A percentile compares a stretch with the other conserved stretches of the same genome.
Conservation (phyloP, 2,888 invertebrate species). For the Leucoptera coffeella region DNA sequence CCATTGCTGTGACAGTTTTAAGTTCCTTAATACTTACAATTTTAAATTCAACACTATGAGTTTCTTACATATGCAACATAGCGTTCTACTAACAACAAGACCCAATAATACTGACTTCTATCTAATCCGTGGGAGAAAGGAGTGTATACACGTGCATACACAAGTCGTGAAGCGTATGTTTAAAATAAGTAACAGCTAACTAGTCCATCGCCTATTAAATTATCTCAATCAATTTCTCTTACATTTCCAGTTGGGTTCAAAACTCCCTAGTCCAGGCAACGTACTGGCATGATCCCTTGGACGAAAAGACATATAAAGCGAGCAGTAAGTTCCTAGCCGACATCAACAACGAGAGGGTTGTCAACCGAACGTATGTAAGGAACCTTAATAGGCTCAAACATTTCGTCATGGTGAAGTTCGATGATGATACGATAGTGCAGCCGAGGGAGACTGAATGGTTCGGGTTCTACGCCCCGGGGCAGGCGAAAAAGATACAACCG, state of each 20-base stretch:
- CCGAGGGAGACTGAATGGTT: slow-evolving; percentile 94
- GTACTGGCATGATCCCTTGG: slow-evolving; percentile 97
- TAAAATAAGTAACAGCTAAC: too few species aligned
- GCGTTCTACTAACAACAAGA: too few species aligned
- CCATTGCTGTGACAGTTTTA: too few species aligned
- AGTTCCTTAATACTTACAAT: too few species aligned
- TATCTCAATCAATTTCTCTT: too few species aligned
- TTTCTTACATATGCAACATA: too few species aligned
- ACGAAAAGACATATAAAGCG: slow-evolving; percentile 68
- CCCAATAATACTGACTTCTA: too few species aligned
- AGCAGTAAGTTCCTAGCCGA: slow-evolving; percentile 87
- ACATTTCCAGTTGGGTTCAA: slow-evolving; percentile 72
- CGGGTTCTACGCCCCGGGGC: slow-evolving; percentile 87
- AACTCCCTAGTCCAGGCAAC: slow-evolving; percentile 82
- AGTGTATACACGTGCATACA: too few species aligned
- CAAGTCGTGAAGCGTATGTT: too few species aligned
- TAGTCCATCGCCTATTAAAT: too few species aligned
- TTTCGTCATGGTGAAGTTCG: slow-evolving; percentile 87
- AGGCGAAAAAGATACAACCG: slow-evolving; percentile 60
- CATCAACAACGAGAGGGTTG: slow-evolving; percentile 81
- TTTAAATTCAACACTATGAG: too few species aligned
- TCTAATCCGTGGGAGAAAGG: too few species aligned
- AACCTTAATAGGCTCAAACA: slow-evolving; percentile 75
- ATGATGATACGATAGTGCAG: slow-evolving; percentile 85
- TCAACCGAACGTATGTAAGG: slow-evolving; percentile 66